These are phyloP conservation scores for Gallinago nigripennis DNA, from an alignment of 2,797 vertebrate species.

Conservation along the genomic window DNA sequence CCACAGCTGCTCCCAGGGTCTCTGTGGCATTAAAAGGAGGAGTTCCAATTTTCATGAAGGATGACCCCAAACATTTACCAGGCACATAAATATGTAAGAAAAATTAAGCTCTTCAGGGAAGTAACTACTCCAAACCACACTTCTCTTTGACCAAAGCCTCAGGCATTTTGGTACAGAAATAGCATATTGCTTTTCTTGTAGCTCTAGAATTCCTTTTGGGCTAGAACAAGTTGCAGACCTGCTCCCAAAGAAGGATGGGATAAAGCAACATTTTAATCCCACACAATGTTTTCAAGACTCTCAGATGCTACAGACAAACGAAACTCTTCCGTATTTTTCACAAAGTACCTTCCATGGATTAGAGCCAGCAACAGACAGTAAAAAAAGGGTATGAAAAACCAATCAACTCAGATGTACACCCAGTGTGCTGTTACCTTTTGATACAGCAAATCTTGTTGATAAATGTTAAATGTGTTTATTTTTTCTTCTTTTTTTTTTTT, in stretches of 20 bases:
- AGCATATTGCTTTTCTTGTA: not conserved
- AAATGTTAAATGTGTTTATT: not conserved
- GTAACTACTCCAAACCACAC: not conserved
- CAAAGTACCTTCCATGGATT: not conserved
- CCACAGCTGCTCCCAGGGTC: not conserved
- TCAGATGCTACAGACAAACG: not conserved
- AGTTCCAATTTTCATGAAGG: not conserved
- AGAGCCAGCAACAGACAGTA: not conserved
- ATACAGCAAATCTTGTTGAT: not conserved
- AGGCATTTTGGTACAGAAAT: not conserved
- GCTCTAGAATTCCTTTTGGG: not conserved
- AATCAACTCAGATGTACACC: rapidly evolving
- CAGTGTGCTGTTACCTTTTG: not conserved
- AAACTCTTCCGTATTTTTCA: not conserved
- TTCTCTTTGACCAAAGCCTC: not conserved
- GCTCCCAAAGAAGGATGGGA: not conserved
- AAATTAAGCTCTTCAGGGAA: not conserved
- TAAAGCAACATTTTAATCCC: not conserved
- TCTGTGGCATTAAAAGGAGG: not conserved
- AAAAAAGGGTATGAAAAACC: not conserved
- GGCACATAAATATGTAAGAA: not conserved
- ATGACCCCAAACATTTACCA: not conserved
- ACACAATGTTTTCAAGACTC: not conserved
- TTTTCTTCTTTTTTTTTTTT: not conserved
- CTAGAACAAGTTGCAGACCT: not conserved